A percentile compares a stretch with the other conserved stretches of the same genome.
Conservation (phyloP, 2,888 invertebrate species). For the Brachypterus glaber region DNA sequence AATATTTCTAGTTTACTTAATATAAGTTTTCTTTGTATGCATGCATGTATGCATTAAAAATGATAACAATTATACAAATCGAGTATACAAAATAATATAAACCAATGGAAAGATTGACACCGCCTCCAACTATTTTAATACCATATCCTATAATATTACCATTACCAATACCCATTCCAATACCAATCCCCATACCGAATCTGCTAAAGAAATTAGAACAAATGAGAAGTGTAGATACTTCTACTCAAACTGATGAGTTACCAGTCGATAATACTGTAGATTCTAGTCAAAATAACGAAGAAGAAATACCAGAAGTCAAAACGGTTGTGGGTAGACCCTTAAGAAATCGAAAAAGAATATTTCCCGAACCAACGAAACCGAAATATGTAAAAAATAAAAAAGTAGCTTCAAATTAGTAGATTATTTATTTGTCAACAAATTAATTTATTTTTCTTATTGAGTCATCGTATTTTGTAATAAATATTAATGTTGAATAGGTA, state of each 20-base stretch:
- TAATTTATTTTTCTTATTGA: no score
- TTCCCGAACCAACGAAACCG: constrained; percentile 24
- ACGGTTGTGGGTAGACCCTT: constrained; percentile 21
- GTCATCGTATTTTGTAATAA: no score
- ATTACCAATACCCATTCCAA: constrained; percentile 79
- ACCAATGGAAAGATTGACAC: constrained; percentile 39
- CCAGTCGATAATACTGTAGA: no score
- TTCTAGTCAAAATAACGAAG: constrained; percentile 8
- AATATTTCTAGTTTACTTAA: no score
- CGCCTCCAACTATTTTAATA: constrained; percentile 74
- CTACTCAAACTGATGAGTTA: constrained; percentile 28
- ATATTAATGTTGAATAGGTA: no score
- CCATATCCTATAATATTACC: constrained; percentile 76
- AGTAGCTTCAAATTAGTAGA: constrained; percentile 22
- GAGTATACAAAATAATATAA: no score
- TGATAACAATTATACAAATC: no score
- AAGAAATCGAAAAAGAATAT: constrained; percentile 28
- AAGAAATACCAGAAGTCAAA: constrained; percentile 14
- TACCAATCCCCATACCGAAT: constrained; percentile 50
- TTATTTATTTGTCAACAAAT: no score
- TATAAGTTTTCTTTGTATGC: no score
- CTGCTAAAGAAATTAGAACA: constrained; percentile 30
- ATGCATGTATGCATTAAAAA: no score
- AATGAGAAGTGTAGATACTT: constrained; percentile 23
- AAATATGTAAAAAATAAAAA: constrained; percentile 26